Percentiles rank a stretch among this genome's conserved stretches.
Evolutionary conservation across 2,888 invertebrate species (phyloP).

Genomic region (Campaea margaritaria): DNA sequence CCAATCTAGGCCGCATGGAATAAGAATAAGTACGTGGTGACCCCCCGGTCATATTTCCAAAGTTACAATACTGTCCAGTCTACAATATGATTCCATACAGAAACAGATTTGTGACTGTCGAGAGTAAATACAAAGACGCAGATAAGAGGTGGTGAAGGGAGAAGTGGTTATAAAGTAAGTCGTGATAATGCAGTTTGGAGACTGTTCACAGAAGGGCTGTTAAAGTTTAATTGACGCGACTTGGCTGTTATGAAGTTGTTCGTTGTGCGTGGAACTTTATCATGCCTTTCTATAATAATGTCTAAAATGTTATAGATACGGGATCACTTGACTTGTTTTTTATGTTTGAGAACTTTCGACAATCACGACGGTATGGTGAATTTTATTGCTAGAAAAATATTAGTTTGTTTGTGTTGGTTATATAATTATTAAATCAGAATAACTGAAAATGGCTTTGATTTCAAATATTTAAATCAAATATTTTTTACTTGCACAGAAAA

Average conservation of each 20-base stretch:
- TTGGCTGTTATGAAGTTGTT: constrained; percentile 18
- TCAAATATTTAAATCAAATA: no score
- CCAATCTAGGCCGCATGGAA: no score
- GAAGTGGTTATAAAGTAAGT: constrained; percentile 45
- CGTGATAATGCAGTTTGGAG: constrained; percentile 45
- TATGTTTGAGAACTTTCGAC: neutral
- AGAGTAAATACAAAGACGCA: constrained; percentile 58
- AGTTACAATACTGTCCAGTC: no score
- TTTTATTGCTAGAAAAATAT: neutral
- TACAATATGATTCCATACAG: neutral
- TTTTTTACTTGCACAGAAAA: no score
- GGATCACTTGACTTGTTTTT: neutral
- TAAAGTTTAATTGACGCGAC: constrained; percentile 37
- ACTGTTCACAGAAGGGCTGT: constrained; percentile 26
- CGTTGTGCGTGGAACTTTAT: constrained; percentile 11
- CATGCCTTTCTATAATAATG: neutral
- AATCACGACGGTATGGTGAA: no score
- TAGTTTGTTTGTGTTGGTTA: no score
- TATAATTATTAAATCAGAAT: no score
- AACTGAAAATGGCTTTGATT: no score
- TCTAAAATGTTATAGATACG: neutral
- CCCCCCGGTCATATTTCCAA: no score
- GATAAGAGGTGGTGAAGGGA: constrained; percentile 44
- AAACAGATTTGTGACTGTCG: constrained; percentile 65
- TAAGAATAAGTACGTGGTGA: no score